Conservation (phyloP, 2,888 invertebrate species). For the Plemyria rubiginata region DNA sequence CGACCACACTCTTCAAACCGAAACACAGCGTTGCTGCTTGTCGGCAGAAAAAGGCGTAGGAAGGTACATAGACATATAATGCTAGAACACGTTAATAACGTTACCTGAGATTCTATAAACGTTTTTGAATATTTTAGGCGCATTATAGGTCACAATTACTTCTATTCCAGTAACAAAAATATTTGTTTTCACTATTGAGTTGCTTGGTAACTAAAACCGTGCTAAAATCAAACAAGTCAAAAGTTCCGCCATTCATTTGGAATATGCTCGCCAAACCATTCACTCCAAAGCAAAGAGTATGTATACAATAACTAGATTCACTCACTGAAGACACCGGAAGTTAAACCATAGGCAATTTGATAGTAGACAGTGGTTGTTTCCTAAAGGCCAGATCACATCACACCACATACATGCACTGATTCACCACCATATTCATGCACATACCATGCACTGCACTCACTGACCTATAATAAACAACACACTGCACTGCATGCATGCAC, state of each 20-base stretch:
- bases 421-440: too few relatives aligned
- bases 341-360: slow-evolving; percentile 9
- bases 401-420: too few relatives aligned
- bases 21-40: too few relatives aligned
- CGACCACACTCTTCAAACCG: too few relatives aligned
- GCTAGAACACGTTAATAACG: background rate
- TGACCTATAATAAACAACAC: too few relatives aligned
- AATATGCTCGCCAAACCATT: too few relatives aligned
- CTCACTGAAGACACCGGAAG: background rate
- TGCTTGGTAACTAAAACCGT: slow-evolving; percentile 49
- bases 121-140: slow-evolving; percentile 93
- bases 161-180: background rate
- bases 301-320: too few relatives aligned
- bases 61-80: too few relatives aligned
- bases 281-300: too few relatives aligned
- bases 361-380: slow-evolving; percentile 6
- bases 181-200: slow-evolving; percentile 36
- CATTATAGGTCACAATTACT: slow-evolving; percentile 76
- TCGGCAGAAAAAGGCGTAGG: too few relatives aligned
- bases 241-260: slow-evolving; percentile 24
- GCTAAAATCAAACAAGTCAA: slow-evolving; percentile 7
- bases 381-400: slow-evolving; percentile 7
- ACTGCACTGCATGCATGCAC: too few relatives aligned
- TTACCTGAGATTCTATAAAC: slow-evolving; percentile 89
- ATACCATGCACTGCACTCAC: too few relatives aligned